phyloP scores from a whole-genome alignment of 1,140 invertebrate species.

The Araneus ventricosus region DNA sequence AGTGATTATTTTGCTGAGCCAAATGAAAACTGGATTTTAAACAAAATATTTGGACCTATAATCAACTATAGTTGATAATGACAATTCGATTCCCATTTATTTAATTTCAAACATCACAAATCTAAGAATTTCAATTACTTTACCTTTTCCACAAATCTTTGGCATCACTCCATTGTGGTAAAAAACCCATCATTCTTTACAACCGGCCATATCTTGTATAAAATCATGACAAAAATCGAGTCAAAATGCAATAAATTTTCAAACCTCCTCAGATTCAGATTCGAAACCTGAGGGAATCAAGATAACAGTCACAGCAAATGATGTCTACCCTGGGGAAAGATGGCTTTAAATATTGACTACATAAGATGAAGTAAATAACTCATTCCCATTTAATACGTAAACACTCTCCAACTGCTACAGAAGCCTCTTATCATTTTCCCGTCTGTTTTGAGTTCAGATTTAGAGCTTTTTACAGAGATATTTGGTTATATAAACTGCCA shows the following conservation, averaged over 20 bases:
- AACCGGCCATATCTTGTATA: too few species aligned
- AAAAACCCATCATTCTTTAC: too few species aligned
- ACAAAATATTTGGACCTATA: too few species aligned
- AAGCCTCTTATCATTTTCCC: background rate
- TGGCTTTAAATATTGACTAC: background rate
- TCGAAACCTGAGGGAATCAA: background rate
- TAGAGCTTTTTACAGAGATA: background rate
- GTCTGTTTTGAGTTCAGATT: background rate
- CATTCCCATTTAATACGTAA: background rate
- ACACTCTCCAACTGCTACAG: background rate
- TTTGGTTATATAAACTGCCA: background rate
- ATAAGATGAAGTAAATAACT: conserved; percentile 3
- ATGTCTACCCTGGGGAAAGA: background rate
- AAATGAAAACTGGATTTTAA: too few species aligned
- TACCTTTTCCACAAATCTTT: too few species aligned
- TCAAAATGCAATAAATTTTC: background rate
- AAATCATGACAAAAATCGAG: too few species aligned
- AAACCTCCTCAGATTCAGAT: background rate
- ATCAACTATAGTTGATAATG: too few species aligned
- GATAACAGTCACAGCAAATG: background rate
- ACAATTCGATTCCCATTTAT: too few species aligned
- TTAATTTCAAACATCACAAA: too few species aligned
- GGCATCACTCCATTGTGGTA: too few species aligned
- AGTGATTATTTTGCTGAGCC: too few species aligned
- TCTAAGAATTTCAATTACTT: too few species aligned